These are phyloP conservation scores for Alloplasta piceator DNA, from an alignment of 2,888 invertebrate species.

Conservation along the genomic window DNA sequence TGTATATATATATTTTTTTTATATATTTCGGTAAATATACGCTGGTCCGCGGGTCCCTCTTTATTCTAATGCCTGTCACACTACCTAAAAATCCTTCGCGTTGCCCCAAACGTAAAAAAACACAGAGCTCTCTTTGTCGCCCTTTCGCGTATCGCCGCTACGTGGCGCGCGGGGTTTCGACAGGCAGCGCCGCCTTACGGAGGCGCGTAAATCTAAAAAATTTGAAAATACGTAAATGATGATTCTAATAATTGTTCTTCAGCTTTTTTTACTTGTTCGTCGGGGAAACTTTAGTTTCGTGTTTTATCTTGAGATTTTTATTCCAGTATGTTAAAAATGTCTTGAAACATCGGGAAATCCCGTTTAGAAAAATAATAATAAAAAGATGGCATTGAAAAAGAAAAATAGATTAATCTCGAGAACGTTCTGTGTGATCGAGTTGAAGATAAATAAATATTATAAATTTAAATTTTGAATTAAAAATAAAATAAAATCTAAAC, in stretches of 20 bases:
- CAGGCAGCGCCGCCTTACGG: conserved; percentile 9
- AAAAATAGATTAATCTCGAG: not conserved
- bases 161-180: conserved; percentile 1
- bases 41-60: conserved; percentile 46
- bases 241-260: not conserved
- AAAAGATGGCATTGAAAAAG: too few relatives aligned
- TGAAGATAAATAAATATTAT: too few relatives aligned
- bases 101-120: conserved; percentile 53
- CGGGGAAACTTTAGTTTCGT: not conserved
- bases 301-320: not conserved
- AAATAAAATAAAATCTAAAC: too few relatives aligned
- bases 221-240: not conserved
- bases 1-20: conserved; percentile 9
- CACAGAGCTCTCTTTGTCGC: conserved; percentile 24
- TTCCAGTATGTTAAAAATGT: too few relatives aligned
- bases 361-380: too few relatives aligned
- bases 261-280: not conserved
- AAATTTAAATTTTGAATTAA: too few relatives aligned
- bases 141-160: conserved; percentile 32
- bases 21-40: conserved; percentile 32
- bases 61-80: conserved; percentile 62
- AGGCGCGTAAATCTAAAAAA: conserved; percentile 13
- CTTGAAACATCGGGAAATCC: not conserved
- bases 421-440: too few relatives aligned
- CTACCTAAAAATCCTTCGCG: conserved; percentile 58